Conservation (phyloP, 2,888 invertebrate species). For the Drosophila rellima region DNA sequence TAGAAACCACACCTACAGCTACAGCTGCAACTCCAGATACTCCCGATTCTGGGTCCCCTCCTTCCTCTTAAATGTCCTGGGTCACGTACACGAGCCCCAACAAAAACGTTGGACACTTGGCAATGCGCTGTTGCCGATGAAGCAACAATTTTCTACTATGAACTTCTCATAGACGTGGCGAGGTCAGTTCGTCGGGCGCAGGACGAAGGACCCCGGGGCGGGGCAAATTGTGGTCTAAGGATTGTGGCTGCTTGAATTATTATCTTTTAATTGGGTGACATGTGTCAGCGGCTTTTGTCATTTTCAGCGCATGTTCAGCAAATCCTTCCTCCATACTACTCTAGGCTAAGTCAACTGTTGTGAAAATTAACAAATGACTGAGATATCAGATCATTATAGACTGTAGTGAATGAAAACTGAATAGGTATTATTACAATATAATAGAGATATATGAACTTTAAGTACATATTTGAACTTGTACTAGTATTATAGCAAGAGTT, state of each 20-base stretch:
- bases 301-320: constrained; percentile 38
- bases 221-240: constrained; percentile 22
- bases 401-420: not conserved
- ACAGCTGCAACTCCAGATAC: constrained; percentile 8
- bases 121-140: constrained; percentile 47
- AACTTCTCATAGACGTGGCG: constrained; percentile 24
- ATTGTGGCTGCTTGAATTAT: constrained; percentile 56
- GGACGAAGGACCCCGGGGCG: constrained; percentile 8
- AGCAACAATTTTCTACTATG: constrained; percentile 65
- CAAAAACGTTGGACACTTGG: constrained; percentile 46
- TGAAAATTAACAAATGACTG: constrained; percentile 15
- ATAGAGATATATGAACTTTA: not conserved
- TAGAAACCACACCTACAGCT: constrained; percentile 10
- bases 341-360: constrained; percentile 4
- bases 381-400: constrained; percentile 42
- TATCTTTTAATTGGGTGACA: constrained; percentile 80
- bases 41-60: not conserved
- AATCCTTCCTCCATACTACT: not conserved
- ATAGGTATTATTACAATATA: not conserved
- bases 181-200: constrained; percentile 31
- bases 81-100: constrained; percentile 59
- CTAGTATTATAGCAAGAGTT: not conserved
- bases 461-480: not conserved
- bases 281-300: constrained; percentile 72
- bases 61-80: constrained; percentile 18